Percentiles rank a stretch among this genome's conserved stretches.
phyloP scores from a whole-genome alignment of 2,113 vertebrate genomes.

The Sphyrna mokarran region DNA sequence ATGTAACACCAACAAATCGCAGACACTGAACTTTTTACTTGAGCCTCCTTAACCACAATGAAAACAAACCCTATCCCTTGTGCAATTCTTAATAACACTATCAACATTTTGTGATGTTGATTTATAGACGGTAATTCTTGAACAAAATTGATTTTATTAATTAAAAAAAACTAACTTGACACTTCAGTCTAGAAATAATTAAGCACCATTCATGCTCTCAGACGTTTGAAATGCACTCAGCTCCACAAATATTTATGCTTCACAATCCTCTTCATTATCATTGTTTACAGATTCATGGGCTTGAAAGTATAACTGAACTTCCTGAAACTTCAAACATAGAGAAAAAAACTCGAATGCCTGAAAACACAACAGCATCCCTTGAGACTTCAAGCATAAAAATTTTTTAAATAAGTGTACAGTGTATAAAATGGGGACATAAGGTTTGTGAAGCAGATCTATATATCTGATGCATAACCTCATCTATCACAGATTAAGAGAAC shows the following conservation, averaged over 20 bases:
- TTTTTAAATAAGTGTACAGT: background rate
- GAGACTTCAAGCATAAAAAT: background rate
- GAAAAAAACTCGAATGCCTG: background rate
- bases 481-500: background rate
- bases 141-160: background rate
- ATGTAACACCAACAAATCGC: background rate
- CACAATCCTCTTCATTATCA: background rate
- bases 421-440: background rate
- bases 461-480: background rate
- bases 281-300: background rate
- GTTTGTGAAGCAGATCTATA: background rate
- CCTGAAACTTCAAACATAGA: background rate
- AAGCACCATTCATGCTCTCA: background rate
- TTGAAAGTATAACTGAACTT: background rate
- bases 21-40: background rate
- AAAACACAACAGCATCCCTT: background rate
- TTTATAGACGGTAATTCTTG: background rate
- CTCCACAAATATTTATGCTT: constrained; percentile 16
- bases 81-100: background rate
- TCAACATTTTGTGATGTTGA: background rate
- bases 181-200: background rate
- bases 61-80: background rate
- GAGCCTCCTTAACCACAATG: background rate
- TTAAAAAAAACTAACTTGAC: background rate
- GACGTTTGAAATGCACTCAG: background rate